These are phyloP conservation scores for Saxidomus purpurata DNA, from an alignment of 1,140 invertebrate species.

Conservation along the genomic window DNA sequence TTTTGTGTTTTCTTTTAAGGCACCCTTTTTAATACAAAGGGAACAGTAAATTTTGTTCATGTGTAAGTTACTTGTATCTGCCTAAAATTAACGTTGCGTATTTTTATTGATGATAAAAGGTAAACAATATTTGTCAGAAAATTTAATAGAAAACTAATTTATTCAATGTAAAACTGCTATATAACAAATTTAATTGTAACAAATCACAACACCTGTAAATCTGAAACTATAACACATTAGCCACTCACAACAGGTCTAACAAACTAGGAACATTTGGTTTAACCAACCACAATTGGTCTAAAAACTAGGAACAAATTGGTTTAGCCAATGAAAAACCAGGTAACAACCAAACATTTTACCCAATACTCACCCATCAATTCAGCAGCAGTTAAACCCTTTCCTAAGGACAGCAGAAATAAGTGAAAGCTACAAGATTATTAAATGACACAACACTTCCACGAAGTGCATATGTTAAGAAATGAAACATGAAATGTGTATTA, in stretches of 20 bases:
- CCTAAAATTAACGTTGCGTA: too few species aligned
- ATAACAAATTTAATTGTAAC: background rate
- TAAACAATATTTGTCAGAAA: too few species aligned
- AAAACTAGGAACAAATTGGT: slow-evolving; percentile 29
- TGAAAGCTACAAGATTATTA: background rate
- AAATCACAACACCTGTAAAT: slow-evolving; percentile 19
- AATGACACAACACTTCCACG: background rate
- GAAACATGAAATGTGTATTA: too few species aligned
- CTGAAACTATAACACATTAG: slow-evolving; percentile 27
- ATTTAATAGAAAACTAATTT: too few species aligned
- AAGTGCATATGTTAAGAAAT: too few species aligned
- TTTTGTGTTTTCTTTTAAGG: too few species aligned
- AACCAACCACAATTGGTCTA: slow-evolving; percentile 48
- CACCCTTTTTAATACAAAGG: too few species aligned
- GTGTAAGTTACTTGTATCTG: too few species aligned
- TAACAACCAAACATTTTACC: slow-evolving; percentile 51
- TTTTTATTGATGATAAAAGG: too few species aligned
- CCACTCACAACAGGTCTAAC: slow-evolving; percentile 54
- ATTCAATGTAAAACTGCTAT: background rate
- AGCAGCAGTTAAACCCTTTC: slow-evolving; percentile 45
- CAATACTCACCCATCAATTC: slow-evolving; percentile 67
- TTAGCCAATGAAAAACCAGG: slow-evolving; percentile 55
- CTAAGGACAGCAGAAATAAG: slow-evolving; percentile 18
- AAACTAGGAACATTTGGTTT: background rate
- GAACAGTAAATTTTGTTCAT: too few species aligned